Base-by-base conservation (phyloP, 2,888 invertebrate species). In the Exephanes ischioxanthus region DNA sequence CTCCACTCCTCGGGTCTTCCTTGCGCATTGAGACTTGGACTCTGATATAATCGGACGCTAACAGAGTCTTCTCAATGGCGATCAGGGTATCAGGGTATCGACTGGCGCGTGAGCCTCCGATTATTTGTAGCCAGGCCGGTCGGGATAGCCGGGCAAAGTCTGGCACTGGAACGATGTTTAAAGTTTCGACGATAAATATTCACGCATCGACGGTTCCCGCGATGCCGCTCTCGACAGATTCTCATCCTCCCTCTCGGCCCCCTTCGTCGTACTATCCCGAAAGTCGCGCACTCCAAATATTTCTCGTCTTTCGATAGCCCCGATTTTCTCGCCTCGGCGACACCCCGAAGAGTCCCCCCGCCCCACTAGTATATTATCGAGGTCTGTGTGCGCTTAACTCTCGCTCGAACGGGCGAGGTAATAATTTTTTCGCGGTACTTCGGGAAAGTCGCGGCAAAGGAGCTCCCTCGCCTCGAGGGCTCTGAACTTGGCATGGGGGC, bases 251-350 rank as follows among this genome's bases (percentile, higher is more conserved):
- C 19, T 79, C 37, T 51, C 73, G 68, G 48, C 73, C 68, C 61
- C 48, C 30, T 72, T 72, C 68, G 76, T 9, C 51, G 80, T 75
- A 45, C 84, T 86, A 72, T 80, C 80, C 6, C 30, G 30, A 63
- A 75, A 86, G 87, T 61, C 83, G 88, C 86, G 88, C 88, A 87
- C 87, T 88, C 86, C 80, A 87, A 87, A 88, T 87, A 87, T 89
- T 88, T 87, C 77, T 80, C 82, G 82, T 73, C 66, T 79, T 85
- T 86, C 83, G 80, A 80, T 80, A 53, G 77, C 48, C 37, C 45
- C 71, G 70, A 73, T 86, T 80, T 77, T 68, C 71, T 72, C 71
- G 72, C 83, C 80, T 73, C 78, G 83, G 55, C 73, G 76, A 77
- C 76, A 80, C 76, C 72, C 68, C 41, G 70, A 26, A 45, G 51